A percentile compares a stretch with the other conserved stretches of the same genome.
Conservation (phyloP, 1,140 invertebrate species). For the Nasonia longicornis region DNA sequence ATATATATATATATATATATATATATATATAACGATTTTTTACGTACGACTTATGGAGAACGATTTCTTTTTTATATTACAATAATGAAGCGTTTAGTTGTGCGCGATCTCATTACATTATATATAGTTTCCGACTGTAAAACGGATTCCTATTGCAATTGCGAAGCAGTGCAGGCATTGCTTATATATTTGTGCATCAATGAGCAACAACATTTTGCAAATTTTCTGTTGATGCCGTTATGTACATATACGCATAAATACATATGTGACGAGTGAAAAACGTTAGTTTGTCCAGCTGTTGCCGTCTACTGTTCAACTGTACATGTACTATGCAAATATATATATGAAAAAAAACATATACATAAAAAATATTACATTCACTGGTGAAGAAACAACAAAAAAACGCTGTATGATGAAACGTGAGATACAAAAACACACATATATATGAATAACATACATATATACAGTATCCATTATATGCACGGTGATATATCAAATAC, state of each 20-base stretch:
- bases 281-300: conserved; percentile 62
- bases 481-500: conserved; percentile 45
- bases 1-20: no score
- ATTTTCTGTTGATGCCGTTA: not conserved
- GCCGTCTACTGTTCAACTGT: conserved; percentile 65
- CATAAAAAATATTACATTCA: conserved; percentile 29
- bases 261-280: conserved; percentile 19
- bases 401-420: conserved; percentile 37
- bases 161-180: conserved; percentile 51
- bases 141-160: conserved; percentile 25
- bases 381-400: conserved; percentile 11
- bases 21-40: not conserved
- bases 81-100: not conserved
- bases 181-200: conserved; percentile 27
- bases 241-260: conserved; percentile 3
- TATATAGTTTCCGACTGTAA: not conserved
- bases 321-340: conserved; percentile 55
- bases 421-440: conserved; percentile 38
- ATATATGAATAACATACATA: conserved; percentile 47
- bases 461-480: conserved; percentile 40
- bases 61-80: no score
- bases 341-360: conserved; percentile 34
- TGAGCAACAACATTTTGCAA: not conserved
- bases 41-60: not conserved
- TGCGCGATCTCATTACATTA: not conserved